phyloP scores from a whole-genome alignment of 2,113 vertebrate genomes.

The Ciconia stormi region DNA sequence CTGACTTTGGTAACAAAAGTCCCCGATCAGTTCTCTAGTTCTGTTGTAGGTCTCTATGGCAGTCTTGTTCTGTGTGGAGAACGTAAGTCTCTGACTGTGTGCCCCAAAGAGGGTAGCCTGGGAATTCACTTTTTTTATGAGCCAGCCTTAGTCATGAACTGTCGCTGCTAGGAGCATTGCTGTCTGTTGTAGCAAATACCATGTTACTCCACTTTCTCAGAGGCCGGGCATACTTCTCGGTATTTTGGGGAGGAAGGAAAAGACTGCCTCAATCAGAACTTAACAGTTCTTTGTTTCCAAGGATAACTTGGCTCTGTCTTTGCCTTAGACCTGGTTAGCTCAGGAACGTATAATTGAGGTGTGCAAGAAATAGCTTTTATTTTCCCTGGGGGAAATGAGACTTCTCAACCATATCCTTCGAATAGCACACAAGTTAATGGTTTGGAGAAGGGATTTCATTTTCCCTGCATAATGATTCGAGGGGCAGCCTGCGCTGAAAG shows the following conservation, averaged over 20 bases:
- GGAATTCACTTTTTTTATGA: neutral
- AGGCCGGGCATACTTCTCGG: neutral
- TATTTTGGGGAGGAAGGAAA: neutral
- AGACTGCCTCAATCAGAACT: neutral
- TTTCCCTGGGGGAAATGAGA: neutral
- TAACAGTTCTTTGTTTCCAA: neutral
- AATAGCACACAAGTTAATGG: no score
- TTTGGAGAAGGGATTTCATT: neutral
- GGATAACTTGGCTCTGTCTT: neutral
- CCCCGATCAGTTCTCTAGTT: fast-evolving
- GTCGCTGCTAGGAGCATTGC: neutral
- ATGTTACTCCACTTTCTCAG: neutral
- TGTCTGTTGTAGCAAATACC: neutral
- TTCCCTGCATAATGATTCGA: fast-evolving
- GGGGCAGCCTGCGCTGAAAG: neutral
- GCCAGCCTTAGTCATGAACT: neutral
- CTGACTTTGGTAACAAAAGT: neutral
- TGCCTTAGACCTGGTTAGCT: neutral
- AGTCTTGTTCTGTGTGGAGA: neutral
- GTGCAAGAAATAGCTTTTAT: neutral
- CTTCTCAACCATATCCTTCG: neutral
- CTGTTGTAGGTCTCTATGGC: neutral
- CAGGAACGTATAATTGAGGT: fast-evolving
- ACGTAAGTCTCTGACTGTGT: neutral
- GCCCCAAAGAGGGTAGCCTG: neutral